phyloP scores from a whole-genome alignment of 2,888 invertebrate genomes.

The Plebejus argus region DNA sequence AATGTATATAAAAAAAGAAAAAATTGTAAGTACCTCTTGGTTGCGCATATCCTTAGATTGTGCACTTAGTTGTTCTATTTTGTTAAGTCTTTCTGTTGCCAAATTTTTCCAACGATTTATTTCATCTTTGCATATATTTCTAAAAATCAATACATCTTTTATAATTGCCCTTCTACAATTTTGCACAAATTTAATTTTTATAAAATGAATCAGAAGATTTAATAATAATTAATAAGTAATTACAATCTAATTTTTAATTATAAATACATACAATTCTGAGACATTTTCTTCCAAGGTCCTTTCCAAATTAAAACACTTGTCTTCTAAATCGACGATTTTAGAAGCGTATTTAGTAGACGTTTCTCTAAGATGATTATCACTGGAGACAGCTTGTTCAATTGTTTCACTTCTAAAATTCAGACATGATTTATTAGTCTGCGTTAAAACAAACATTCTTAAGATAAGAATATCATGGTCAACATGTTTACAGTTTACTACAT shows the following conservation, averaged over 20 bases:
- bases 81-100: constrained; percentile 83
- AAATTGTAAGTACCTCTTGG: too few relatives aligned
- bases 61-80: constrained; percentile 82
- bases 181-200: too few relatives aligned
- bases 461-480: constrained; percentile 49
- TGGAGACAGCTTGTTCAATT: constrained; percentile 48
- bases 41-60: constrained; percentile 83
- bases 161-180: not conserved
- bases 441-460: constrained; percentile 40
- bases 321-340: constrained; percentile 65
- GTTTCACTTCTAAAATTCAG: constrained; percentile 60
- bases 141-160: constrained; percentile 39
- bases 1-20: not conserved
- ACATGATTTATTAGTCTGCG: constrained; percentile 43
- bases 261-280: constrained; percentile 74
- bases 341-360: constrained; percentile 64
- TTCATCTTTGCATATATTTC: constrained; percentile 63
- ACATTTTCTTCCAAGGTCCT: constrained; percentile 67
- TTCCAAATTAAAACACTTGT: constrained; percentile 67
- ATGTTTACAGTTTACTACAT: constrained; percentile 52
- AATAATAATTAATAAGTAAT: not conserved
- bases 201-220: too few relatives aligned
- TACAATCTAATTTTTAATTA: not conserved
- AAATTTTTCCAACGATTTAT: constrained; percentile 83
- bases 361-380: constrained; percentile 57